Evolutionary conservation across 2,797 vertebrate species (phyloP).

Genomic region (Megaceryle alcyon): DNA sequence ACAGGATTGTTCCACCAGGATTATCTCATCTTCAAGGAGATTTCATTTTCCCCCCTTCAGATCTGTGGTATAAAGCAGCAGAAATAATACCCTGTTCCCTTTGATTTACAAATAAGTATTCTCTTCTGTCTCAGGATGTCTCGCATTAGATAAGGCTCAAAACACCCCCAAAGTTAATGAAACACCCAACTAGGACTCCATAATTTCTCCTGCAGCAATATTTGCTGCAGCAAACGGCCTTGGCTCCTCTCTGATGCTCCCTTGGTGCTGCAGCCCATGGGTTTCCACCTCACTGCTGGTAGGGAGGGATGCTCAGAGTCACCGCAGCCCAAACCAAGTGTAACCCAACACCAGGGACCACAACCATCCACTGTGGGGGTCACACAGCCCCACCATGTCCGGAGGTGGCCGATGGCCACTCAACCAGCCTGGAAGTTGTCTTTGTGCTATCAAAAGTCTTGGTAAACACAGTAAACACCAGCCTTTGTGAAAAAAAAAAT

Average conservation of each 20-base stretch:
- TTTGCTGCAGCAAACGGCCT: neutral
- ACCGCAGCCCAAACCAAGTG: neutral
- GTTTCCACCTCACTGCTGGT: rapidly evolving
- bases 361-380: rapidly evolving
- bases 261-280: rapidly evolving
- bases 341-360: neutral
- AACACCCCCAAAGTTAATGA: neutral
- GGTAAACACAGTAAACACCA: neutral
- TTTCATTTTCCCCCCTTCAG: neutral
- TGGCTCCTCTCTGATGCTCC: neutral
- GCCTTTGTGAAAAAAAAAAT: neutral
- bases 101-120: neutral
- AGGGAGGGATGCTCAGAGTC: neutral
- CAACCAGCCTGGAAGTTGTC: neutral
- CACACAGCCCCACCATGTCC: neutral
- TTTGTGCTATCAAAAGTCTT: neutral
- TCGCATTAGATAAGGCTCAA: neutral
- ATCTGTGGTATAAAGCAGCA: neutral
- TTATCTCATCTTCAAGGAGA: neutral
- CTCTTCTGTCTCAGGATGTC: neutral
- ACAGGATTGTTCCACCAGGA: neutral
- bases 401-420: neutral
- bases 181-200: neutral
- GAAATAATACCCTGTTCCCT: neutral
- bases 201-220: neutral